Percentiles rank a stretch among this genome's conserved stretches.
These are phyloP conservation scores for Hedychridium roseum DNA, from an alignment of 2,888 invertebrate genomes.

Conservation along the genomic window DNA sequence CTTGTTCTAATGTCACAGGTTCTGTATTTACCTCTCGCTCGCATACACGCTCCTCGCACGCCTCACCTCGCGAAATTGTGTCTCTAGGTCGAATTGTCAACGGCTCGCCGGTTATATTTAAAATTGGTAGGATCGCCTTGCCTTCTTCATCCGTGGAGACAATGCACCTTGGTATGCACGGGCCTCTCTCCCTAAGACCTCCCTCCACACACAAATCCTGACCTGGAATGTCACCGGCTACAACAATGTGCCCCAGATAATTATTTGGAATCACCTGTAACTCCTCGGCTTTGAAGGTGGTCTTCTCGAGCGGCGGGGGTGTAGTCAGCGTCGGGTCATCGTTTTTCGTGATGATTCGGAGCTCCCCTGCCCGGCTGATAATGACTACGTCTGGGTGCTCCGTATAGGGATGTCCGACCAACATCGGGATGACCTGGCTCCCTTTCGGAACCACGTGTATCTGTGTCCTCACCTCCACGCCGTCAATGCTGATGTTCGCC, in stretches of 20 bases:
- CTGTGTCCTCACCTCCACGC: slow-evolving; percentile 8
- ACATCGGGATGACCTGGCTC: slow-evolving; percentile 27
- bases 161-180: slow-evolving; percentile 1
- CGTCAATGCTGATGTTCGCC: slow-evolving; percentile 11
- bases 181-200: slow-evolving; percentile 4
- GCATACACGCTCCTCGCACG: no score
- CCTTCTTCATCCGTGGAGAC: slow-evolving; percentile 4
- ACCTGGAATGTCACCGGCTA: background rate
- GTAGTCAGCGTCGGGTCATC: no score
- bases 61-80: slow-evolving; percentile 7
- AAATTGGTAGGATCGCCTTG: slow-evolving; percentile 9
- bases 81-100: background rate
- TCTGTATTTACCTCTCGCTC: no score
- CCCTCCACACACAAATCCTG: slow-evolving; percentile 7
- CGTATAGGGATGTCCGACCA: slow-evolving; percentile 38
- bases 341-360: no score
- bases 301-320: no score
- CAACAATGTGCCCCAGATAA: slow-evolving; percentile 7
- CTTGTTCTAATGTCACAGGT: slow-evolving; percentile 9
- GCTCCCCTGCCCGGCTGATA: slow-evolving; percentile 10
- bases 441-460: slow-evolving; percentile 31
- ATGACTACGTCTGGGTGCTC: slow-evolving; percentile 30
- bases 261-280: slow-evolving; percentile 6
- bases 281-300: background rate
- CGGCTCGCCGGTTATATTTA: slow-evolving; percentile 7